phyloP scores from a whole-genome alignment of 2,888 invertebrate species.

The Xiphydria camelus region DNA sequence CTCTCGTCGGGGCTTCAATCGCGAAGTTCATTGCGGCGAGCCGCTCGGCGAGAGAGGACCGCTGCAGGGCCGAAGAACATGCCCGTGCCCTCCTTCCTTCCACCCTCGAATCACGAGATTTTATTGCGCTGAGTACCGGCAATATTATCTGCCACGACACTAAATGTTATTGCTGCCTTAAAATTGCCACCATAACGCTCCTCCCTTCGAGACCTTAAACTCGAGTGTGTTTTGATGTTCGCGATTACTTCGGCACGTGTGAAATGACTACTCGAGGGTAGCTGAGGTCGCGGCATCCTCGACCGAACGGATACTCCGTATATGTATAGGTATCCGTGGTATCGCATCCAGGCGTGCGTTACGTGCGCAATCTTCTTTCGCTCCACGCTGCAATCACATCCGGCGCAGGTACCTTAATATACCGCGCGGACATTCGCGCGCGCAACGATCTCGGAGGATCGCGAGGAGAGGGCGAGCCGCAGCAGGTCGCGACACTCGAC shows the following conservation, averaged over 20 bases:
- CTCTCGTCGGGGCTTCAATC: too few relatives aligned
- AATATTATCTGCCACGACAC: background rate
- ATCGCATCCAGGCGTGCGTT: too few relatives aligned
- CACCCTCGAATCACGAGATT: conserved; percentile 3
- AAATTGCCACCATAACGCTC: conserved; percentile 1
- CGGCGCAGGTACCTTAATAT: too few relatives aligned
- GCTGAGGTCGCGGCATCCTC: background rate
- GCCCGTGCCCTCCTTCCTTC: background rate
- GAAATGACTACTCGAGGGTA: background rate
- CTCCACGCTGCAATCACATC: too few relatives aligned
- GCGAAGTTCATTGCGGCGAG: too few relatives aligned
- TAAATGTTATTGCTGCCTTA: conserved; percentile 4
- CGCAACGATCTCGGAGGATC: too few relatives aligned
- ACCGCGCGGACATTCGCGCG: too few relatives aligned
- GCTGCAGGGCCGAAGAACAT: background rate
- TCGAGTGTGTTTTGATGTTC: conserved; percentile 4
- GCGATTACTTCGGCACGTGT: conserved; percentile 1
- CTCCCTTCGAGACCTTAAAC: conserved; percentile 1
- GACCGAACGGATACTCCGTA: too few relatives aligned
- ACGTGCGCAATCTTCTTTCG: too few relatives aligned
- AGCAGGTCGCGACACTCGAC: too few relatives aligned
- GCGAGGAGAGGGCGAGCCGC: too few relatives aligned
- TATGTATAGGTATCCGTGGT: too few relatives aligned
- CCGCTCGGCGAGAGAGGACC: conserved; percentile 14
- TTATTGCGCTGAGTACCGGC: background rate